These are phyloP conservation scores for Cheirogaleus medius DNA, from an alignment of 2,113 vertebrate species.

Conservation along the genomic window DNA sequence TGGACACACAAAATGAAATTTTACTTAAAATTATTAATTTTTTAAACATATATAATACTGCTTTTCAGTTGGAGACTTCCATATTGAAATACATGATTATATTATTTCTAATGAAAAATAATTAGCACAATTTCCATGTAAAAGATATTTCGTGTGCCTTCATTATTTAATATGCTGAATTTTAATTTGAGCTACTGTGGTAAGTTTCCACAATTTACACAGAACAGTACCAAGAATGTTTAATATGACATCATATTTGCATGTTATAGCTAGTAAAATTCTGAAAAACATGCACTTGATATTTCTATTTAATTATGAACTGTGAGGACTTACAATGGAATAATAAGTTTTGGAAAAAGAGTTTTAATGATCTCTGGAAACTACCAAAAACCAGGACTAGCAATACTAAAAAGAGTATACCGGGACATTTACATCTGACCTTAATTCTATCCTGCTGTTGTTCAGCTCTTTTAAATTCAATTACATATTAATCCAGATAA, in stretches of 20 bases:
- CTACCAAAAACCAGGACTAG: background rate
- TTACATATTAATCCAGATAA: background rate
- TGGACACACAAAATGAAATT: constrained; percentile 25
- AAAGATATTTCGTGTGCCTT: background rate
- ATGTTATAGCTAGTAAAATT: background rate
- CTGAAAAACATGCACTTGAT: background rate
- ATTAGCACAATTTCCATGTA: background rate
- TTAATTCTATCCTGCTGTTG: background rate
- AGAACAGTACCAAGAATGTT: background rate
- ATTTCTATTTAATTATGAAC: background rate
- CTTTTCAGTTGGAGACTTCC: background rate
- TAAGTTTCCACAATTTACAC: background rate
- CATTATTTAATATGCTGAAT: background rate
- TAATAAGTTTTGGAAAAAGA: background rate
- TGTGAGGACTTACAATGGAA: background rate
- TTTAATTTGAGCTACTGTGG: background rate
- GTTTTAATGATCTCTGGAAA: background rate
- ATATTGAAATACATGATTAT: background rate
- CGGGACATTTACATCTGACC: background rate
- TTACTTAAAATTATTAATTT: background rate
- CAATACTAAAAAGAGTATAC: background rate
- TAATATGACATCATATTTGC: background rate
- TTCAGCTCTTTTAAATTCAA: background rate
- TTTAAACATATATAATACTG: background rate
- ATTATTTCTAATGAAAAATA: background rate